Percentiles rank a stretch among this genome's conserved stretches.
Conservation (phyloP, 2,797 vertebrate species). For the Bryconaethiops microstoma region DNA sequence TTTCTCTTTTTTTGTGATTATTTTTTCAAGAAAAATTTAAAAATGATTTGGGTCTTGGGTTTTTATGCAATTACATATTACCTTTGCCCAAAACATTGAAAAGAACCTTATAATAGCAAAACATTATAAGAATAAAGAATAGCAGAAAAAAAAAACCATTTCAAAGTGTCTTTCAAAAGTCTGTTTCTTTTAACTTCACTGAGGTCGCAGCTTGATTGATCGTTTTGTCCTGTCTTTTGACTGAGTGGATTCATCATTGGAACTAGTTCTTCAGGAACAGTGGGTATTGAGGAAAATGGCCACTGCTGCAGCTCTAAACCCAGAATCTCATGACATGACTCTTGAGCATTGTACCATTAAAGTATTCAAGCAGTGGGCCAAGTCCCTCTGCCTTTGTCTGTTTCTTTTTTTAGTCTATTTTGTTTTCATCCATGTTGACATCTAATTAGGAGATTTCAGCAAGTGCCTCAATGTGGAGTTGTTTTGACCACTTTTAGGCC, state of each 20-base stretch:
- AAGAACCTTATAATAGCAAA: too few relatives aligned
- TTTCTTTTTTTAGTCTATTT: constrained; percentile 10
- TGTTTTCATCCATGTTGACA: neutral
- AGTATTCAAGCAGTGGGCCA: constrained; percentile 1
- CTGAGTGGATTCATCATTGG: neutral
- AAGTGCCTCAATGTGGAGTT: neutral
- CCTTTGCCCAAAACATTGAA: too few relatives aligned
- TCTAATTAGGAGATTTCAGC: neutral
- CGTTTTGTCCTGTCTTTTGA: too few relatives aligned
- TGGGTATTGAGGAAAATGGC: neutral
- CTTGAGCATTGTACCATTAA: neutral
- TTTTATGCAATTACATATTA: too few relatives aligned
- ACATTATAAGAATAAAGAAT: too few relatives aligned
- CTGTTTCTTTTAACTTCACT: neutral
- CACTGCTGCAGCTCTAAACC: constrained; percentile 3
- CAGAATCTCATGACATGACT: neutral
- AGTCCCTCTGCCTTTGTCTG: neutral
- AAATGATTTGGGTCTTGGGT: too few relatives aligned
- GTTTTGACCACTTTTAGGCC: neutral
- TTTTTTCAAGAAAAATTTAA: too few relatives aligned
- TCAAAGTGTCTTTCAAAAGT: too few relatives aligned
- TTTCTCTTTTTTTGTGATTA: too few relatives aligned
- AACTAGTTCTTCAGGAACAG: neutral
- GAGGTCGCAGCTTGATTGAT: neutral
- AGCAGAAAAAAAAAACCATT: too few relatives aligned